A percentile compares a stretch with the other conserved stretches of the same genome.
Conservation (phyloP, 2,797 vertebrate genomes). For the Salmo trutta region DNA sequence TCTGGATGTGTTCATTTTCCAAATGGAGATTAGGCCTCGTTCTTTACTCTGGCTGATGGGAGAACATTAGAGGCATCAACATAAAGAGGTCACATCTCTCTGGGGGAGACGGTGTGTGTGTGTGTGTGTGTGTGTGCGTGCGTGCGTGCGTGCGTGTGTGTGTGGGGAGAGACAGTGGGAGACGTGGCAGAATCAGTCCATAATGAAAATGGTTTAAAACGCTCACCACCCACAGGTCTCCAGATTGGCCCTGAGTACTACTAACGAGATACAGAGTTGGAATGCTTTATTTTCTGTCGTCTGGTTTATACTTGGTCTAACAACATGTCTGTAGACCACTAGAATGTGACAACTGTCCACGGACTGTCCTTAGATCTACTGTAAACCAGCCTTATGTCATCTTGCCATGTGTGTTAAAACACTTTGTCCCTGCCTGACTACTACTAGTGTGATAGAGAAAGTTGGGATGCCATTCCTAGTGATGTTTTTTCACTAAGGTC, state of each 20-base stretch:
- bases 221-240: slow-evolving; percentile 50
- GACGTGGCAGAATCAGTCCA: slow-evolving; percentile 74
- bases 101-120: slow-evolving; percentile 20
- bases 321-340: background rate
- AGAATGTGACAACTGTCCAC: background rate
- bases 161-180: slow-evolving; percentile 34
- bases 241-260: slow-evolving; percentile 51
- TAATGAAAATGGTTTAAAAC: slow-evolving; percentile 62
- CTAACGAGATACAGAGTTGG: slow-evolving; percentile 27
- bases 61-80: slow-evolving; percentile 59
- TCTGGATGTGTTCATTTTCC: slow-evolving; percentile 28
- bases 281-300: slow-evolving; percentile 3
- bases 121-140: background rate
- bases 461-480: background rate
- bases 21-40: slow-evolving; percentile 57
- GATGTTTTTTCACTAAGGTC: background rate
- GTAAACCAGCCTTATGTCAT: background rate
- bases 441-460: background rate
- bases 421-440: background rate
- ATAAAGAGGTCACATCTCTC: slow-evolving; percentile 69
- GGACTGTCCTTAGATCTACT: too few species aligned
- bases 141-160: background rate
- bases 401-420: too few species aligned
- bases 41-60: slow-evolving; percentile 46
- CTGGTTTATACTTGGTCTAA: background rate